Base-by-base conservation (phyloP, 1,140 invertebrate species). In the Tenebrio molitor region DNA sequence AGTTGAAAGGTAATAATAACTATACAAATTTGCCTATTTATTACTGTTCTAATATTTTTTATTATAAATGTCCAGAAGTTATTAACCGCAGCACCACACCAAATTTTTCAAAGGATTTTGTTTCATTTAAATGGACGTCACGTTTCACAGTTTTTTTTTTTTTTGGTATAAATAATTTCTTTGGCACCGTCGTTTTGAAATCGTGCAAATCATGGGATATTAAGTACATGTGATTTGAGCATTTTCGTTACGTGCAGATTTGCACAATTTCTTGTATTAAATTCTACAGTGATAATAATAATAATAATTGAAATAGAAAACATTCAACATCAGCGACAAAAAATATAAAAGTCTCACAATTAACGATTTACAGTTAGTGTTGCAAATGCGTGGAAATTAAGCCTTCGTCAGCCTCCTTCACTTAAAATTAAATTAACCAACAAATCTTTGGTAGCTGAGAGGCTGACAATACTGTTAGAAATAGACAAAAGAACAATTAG, bases 11-110 rank as follows among this genome's bases (percentile, higher is more conserved):
- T 72, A 74, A 66, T 71, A 62, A 58, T 73, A 62, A 73, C 72
- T 76, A 73, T 76, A 76, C 72, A 76, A 76, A 67, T 74, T 42
- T 66, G 33, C 71, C 73, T 74, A 72, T 21, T 50, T 68, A 41
- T 66, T 19, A 72, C 53, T 75, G 39, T 72, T 62, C 65, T 75
- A 69, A 68, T 68, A 64, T 63, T 29, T 36, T 71, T 25, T 7
- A 39, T 10, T 67, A 23, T 19, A 63, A 72, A 53, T 69, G 63
- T 68, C 33, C 64, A 66, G 62, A 33, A 73, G 19, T 29, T 64
- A 21, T 53, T 3, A 46, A 46, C 74, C 64, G 76, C 77, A 80
- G 80, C 80, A 80, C 77, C 77, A 78, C 78, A 81, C 78, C 79
- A 78, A 77, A 78, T 64, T 75, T 65, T 69, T n/a, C n/a, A n/a